These are phyloP conservation scores for Spea bombifrons DNA, from an alignment of 2,113 vertebrate species.

Conservation along the genomic window DNA sequence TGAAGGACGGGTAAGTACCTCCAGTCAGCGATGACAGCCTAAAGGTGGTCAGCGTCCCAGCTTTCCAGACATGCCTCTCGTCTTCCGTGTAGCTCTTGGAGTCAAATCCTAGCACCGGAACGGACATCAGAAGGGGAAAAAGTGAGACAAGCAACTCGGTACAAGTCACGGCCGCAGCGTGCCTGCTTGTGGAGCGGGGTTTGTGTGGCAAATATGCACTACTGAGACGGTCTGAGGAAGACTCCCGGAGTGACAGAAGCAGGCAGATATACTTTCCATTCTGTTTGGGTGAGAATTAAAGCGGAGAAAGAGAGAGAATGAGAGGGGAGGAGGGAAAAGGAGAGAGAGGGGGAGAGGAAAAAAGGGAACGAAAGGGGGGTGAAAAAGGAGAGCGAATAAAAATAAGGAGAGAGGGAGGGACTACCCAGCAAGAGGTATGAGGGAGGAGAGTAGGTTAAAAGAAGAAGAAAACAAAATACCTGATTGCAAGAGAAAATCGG, in stretches of 20 bases:
- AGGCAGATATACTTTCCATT: conserved; percentile 46
- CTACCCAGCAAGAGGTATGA: conserved; percentile 8
- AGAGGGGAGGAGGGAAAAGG: neutral
- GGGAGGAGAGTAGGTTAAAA: conserved; percentile 20
- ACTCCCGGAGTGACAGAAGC: conserved; percentile 27
- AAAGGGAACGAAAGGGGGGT: neutral
- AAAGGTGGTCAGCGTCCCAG: conserved; percentile 27
- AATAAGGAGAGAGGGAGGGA: conserved; percentile 24
- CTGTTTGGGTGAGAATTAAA: conserved; percentile 30
- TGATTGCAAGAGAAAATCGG: neutral
- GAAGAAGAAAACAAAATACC: conserved; percentile 19
- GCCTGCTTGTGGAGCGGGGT: neutral
- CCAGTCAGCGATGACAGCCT: conserved; percentile 4
- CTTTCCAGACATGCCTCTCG: neutral
- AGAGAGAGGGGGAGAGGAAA: conserved; percentile 13
- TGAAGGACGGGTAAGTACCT: neutral
- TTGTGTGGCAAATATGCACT: neutral
- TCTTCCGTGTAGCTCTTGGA: conserved; percentile 11
- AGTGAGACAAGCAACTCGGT: neutral
- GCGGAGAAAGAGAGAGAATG: conserved; percentile 24
- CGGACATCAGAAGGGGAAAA: neutral
- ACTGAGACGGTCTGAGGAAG: conserved; percentile 24
- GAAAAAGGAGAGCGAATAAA: neutral
- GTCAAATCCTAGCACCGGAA: conserved; percentile 1
- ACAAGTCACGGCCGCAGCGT: conserved; percentile 4